phyloP scores from a whole-genome alignment of 2,888 invertebrate genomes.

The Pycnomerus fuliginosus region DNA sequence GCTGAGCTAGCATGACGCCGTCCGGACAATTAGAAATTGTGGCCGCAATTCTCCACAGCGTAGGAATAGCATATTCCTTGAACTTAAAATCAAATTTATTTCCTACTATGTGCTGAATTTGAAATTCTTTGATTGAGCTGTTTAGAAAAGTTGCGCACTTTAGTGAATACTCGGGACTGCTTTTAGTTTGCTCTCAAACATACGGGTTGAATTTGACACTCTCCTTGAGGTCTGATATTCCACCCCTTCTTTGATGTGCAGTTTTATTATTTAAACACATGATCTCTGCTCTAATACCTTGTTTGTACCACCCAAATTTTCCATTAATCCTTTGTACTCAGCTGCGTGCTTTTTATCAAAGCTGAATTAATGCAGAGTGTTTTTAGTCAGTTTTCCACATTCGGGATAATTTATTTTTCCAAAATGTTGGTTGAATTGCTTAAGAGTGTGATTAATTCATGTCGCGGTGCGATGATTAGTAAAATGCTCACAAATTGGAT shows the following conservation, averaged over 20 bases:
- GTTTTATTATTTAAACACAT: slow-evolving; percentile 24
- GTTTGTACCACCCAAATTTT: no score
- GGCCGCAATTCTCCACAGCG: slow-evolving; percentile 22
- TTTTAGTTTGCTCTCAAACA: slow-evolving; percentile 28
- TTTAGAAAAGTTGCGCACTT: slow-evolving; percentile 17
- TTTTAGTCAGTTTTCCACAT: no score
- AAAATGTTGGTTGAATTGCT: no score
- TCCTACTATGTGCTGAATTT: slow-evolving; percentile 16
- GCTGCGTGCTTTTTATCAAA: no score
- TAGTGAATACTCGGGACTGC: slow-evolving; percentile 7
- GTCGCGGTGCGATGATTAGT: no score
- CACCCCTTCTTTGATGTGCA: slow-evolving; percentile 25
- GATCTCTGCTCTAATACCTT: slow-evolving; percentile 12
- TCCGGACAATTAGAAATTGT: slow-evolving; percentile 32
- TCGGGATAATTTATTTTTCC: no score
- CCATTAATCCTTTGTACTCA: no score
- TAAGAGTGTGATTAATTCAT: no score
- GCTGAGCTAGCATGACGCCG: slow-evolving; percentile 28
- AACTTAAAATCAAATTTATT: slow-evolving; percentile 8
- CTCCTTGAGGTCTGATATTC: slow-evolving; percentile 28
- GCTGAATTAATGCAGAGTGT: no score
- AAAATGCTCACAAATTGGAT: no score
- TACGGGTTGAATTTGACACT: slow-evolving; percentile 32
- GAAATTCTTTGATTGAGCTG: slow-evolving; percentile 17
- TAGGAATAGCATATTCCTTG: neutral